phyloP scores from a whole-genome alignment of 2,797 vertebrate genomes.

The Balearica regulorum region DNA sequence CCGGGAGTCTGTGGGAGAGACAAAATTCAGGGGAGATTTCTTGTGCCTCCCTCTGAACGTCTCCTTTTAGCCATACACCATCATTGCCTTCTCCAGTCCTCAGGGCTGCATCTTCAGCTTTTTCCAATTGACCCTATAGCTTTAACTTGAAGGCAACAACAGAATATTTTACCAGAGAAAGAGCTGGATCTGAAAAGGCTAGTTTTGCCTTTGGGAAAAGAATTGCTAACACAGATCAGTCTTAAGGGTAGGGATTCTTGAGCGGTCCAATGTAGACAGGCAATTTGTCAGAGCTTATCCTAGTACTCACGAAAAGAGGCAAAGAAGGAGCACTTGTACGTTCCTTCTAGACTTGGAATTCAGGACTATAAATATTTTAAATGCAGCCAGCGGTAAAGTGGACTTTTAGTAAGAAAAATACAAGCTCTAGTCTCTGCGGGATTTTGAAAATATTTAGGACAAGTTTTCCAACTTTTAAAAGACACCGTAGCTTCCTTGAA shows the following conservation, averaged over 20 bases:
- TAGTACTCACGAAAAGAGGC: background rate
- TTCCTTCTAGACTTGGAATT: background rate
- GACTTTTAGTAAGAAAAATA: background rate
- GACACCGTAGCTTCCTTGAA: background rate
- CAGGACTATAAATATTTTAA: background rate
- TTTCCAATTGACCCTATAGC: background rate
- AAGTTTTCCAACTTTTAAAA: background rate
- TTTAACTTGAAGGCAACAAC: background rate
- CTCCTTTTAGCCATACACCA: accelerated
- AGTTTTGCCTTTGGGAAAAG: background rate
- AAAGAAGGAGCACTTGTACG: background rate
- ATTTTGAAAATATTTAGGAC: background rate
- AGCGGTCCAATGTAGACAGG: background rate
- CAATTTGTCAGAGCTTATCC: background rate
- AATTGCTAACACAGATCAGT: background rate
- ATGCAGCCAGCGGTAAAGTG: background rate
- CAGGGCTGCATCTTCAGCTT: background rate
- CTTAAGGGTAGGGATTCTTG: background rate
- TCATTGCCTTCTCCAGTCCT: background rate
- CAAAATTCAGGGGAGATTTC: background rate
- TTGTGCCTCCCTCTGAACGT: background rate
- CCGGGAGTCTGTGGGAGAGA: background rate
- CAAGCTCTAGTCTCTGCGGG: background rate
- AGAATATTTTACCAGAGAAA: background rate
- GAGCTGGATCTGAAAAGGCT: background rate